Conservation (phyloP, 2,888 invertebrate species). For the Monopis laevigella region DNA sequence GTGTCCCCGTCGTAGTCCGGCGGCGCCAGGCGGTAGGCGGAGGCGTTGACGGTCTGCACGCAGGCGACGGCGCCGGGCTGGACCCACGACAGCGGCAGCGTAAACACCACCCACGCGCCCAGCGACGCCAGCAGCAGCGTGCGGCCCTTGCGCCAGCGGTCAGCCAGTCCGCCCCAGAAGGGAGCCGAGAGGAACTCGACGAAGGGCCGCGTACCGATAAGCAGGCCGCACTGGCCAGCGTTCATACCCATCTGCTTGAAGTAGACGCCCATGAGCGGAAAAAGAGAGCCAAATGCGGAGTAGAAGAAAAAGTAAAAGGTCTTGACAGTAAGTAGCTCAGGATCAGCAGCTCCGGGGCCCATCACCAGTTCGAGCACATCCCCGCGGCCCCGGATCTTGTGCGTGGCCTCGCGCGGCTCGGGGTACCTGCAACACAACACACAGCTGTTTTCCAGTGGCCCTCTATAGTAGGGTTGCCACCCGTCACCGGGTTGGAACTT, state of each 20-base stretch:
- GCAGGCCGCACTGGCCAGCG: constrained; percentile 91
- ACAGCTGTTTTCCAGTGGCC: not conserved
- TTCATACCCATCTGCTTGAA: constrained; percentile 99
- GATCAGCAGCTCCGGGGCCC: constrained; percentile 82
- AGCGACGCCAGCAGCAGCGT: constrained; percentile 89
- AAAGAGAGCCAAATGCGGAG: constrained; percentile 97
- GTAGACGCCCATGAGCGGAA: constrained; percentile 98
- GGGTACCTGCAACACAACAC: constrained; percentile 69
- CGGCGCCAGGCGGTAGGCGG: constrained; percentile 70
- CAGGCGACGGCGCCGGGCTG: constrained; percentile 95
- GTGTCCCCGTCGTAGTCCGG: constrained; percentile 60
- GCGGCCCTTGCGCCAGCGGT: constrained; percentile 88
- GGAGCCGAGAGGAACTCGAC: constrained; percentile 97
- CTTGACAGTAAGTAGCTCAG: constrained; percentile 93
- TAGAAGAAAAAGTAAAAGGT: constrained; percentile 99
- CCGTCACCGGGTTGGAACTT: not conserved
- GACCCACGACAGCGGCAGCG: constrained; percentile 93
- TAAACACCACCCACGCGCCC: constrained; percentile 96
- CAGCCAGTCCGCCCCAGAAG: constrained; percentile 97
- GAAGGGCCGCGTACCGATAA: constrained; percentile 96
- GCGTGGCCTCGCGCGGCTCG: constrained; percentile 87
- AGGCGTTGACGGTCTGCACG: constrained; percentile 65
- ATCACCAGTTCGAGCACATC: constrained; percentile 89
- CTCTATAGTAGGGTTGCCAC: not conserved
- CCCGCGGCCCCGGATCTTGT: constrained; percentile 91